Conservation (phyloP, 1,140 invertebrate genomes). For the Callitettix versicolor region DNA sequence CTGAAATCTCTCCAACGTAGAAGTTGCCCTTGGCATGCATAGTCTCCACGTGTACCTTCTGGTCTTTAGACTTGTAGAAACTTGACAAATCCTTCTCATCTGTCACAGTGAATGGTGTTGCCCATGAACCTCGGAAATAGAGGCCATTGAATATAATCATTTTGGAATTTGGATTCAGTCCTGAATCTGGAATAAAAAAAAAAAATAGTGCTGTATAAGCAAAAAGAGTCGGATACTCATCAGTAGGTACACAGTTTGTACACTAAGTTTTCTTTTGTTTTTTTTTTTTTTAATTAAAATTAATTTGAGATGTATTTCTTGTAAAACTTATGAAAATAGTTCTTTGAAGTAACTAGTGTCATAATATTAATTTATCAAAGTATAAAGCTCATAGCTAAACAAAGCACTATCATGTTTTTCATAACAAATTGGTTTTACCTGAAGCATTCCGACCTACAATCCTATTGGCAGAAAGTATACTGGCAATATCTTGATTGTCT, state of each 20-base stretch:
- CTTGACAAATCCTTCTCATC: conserved; percentile 31
- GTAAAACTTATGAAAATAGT: not conserved
- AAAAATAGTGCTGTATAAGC: not conserved
- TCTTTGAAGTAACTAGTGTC: not conserved
- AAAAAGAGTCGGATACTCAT: too few relatives aligned
- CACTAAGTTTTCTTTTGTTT: too few relatives aligned
- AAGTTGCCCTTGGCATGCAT: conserved; percentile 42
- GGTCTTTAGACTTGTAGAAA: conserved; percentile 44
- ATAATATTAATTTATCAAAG: not conserved
- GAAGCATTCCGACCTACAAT: conserved; percentile 33
- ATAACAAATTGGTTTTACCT: conserved; percentile 6
- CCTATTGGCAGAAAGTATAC: conserved; percentile 35
- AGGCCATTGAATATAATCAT: conserved; percentile 54
- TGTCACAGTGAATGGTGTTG: conserved; percentile 34
- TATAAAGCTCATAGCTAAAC: too few relatives aligned
- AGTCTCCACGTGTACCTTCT: conserved; percentile 42
- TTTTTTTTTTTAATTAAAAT: not conserved
- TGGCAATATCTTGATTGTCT: not conserved
- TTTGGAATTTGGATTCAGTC: conserved; percentile 26
- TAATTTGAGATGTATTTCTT: not conserved
- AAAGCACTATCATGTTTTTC: not conserved
- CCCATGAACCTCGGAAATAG: conserved; percentile 46
- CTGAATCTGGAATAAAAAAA: not conserved
- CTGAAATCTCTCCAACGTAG: conserved; percentile 38
- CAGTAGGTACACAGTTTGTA: too few relatives aligned